Percentiles rank a stretch among this genome's conserved stretches.
These are phyloP conservation scores for Apodemus agrarius DNA, from an alignment of 2,797 vertebrate genomes.

Conservation along the genomic window DNA sequence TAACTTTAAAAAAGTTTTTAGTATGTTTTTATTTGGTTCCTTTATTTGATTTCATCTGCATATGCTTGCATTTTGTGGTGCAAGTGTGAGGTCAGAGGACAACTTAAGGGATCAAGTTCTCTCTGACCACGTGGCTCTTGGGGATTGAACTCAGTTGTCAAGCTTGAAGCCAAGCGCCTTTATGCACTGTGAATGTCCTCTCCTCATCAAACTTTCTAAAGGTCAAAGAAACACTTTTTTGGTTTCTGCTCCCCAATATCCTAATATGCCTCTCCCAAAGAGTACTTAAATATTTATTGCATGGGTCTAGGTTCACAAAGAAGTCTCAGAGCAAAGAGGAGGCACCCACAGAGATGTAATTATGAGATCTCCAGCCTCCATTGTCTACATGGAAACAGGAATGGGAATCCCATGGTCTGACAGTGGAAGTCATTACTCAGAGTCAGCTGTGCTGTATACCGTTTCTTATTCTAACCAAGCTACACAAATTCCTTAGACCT, in stretches of 20 bases:
- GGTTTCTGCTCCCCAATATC: not conserved
- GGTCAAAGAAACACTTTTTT: not conserved
- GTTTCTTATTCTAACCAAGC: not conserved
- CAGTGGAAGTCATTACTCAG: not conserved
- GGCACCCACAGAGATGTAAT: not conserved
- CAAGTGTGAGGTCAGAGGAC: not conserved
- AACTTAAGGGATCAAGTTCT: not conserved
- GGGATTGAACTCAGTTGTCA: not conserved
- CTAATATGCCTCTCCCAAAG: not conserved
- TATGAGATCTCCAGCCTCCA: not conserved
- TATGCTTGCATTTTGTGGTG: not conserved
- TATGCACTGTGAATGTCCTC: not conserved
- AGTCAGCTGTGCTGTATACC: not conserved
- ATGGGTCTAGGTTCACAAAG: not conserved
- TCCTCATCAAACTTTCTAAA: constrained; percentile 1
- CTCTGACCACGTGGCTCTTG: not conserved
- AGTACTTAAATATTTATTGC: not conserved
- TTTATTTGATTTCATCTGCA: not conserved
- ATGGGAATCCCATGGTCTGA: not conserved
- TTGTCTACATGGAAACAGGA: not conserved
- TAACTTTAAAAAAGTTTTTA: not conserved
- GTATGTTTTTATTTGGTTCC: not conserved
- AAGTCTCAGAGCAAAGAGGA: not conserved
- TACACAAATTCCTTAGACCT: not conserved
- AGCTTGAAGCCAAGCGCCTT: not conserved